Percentiles rank a stretch among this genome's conserved stretches.
Conservation (phyloP, 2,113 vertebrate species). For the Rhizomys pruinosus region DNA sequence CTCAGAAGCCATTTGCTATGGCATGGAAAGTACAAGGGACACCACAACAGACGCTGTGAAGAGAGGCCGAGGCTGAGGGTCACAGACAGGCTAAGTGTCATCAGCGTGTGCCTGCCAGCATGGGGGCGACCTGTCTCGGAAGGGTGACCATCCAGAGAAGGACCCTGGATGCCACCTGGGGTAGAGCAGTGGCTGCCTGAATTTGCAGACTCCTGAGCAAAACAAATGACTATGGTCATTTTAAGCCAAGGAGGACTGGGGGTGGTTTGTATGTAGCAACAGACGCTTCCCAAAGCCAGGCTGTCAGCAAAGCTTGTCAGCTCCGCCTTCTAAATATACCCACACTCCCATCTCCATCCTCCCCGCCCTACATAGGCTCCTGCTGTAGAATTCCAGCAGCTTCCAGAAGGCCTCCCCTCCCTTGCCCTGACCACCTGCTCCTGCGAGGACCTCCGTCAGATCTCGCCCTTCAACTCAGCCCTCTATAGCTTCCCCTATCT, state of each 20-base stretch:
- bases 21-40: background rate
- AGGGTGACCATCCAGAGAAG: background rate
- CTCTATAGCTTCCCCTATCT: background rate
- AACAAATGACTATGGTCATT: background rate
- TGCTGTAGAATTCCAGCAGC: background rate
- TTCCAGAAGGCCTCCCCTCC: background rate
- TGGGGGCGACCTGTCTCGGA: background rate
- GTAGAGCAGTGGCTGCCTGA: background rate
- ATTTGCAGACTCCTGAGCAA: background rate
- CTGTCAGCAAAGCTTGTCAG: constrained; percentile 41
- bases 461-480: too few relatives aligned
- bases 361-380: background rate
- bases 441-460: background rate
- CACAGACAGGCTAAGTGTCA: rapidly evolving
- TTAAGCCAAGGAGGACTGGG: background rate
- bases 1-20: background rate
- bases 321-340: constrained; percentile 35
- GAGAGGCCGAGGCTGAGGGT: rapidly evolving
- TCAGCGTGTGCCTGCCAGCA: background rate
- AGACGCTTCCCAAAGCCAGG: background rate
- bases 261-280: constrained; percentile 24
- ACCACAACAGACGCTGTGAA: rapidly evolving
- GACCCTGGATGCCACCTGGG: background rate
- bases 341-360: background rate
- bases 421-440: background rate